Conservation (phyloP, 1,140 invertebrate genomes). For the Nephotettix cincticeps region DNA sequence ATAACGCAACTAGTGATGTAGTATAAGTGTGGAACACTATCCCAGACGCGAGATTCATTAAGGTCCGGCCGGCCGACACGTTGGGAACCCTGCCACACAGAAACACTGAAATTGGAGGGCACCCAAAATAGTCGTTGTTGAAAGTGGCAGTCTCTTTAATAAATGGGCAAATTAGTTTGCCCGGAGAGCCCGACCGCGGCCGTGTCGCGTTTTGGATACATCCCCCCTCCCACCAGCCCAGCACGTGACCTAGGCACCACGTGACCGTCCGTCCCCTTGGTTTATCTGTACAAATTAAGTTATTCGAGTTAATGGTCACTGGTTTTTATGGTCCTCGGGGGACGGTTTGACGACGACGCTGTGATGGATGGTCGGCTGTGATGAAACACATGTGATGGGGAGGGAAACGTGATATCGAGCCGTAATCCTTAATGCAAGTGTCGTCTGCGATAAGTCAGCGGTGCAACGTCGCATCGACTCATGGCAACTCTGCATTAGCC, state of each 20-base stretch:
- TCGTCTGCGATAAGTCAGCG: no score
- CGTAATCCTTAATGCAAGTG: no score
- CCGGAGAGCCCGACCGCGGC: neutral
- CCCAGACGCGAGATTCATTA: no score
- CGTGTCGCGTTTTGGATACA: neutral
- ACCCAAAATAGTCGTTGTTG: slow-evolving; percentile 9
- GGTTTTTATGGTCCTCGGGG: neutral
- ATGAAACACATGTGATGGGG: slow-evolving; percentile 12
- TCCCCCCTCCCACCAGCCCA: neutral
- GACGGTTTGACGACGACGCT: neutral
- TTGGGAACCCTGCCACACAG: no score
- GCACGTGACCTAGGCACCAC: neutral
- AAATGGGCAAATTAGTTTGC: slow-evolving; percentile 10
- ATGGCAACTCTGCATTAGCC: no score
- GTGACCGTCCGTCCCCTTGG: neutral
- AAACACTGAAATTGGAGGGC: neutral
- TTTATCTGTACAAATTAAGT: slow-evolving; percentile 21
- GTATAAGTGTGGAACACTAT: no score
- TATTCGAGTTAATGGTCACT: slow-evolving; percentile 17
- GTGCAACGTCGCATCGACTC: no score
- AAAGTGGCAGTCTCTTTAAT: slow-evolving; percentile 17
- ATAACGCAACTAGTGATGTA: no score
- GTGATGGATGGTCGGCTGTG: neutral
- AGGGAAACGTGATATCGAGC: slow-evolving; percentile 13
- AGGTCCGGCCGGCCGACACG: no score